phyloP scores from a whole-genome alignment of 2,113 vertebrate species.

The Jaculus jaculus region DNA sequence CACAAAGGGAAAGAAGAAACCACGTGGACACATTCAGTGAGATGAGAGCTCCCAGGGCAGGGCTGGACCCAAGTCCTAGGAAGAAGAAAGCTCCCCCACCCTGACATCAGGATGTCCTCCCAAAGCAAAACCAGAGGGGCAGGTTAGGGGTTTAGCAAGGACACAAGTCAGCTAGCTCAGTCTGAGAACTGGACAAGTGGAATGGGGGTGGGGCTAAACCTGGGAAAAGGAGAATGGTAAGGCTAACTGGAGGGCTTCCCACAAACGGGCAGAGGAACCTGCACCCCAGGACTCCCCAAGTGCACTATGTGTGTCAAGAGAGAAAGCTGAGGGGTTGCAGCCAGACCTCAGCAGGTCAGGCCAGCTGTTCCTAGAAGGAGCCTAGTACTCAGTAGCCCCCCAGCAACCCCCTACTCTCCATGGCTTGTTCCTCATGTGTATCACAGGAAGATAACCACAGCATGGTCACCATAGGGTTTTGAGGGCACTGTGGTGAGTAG shows the following conservation, averaged over 20 bases:
- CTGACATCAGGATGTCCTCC: neutral
- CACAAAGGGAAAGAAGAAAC: neutral
- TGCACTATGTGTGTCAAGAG: neutral
- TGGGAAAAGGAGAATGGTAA: neutral
- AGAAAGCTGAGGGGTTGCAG: neutral
- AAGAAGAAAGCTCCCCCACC: neutral
- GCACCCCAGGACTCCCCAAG: neutral
- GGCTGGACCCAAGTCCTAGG: neutral
- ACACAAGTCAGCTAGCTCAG: neutral
- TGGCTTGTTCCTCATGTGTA: neutral
- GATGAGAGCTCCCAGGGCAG: neutral
- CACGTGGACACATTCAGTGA: accelerated
- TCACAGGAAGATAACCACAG: neutral
- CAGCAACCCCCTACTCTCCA: neutral
- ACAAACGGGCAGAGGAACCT: neutral
- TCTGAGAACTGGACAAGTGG: neutral
- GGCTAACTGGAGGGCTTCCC: accelerated
- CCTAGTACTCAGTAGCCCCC: too few species aligned
- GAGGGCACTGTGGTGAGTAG: neutral
- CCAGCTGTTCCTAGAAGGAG: neutral
- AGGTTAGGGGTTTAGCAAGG: neutral
- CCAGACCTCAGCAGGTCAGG: neutral
- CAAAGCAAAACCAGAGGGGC: neutral
- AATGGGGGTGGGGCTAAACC: too few species aligned
- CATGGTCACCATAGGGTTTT: accelerated